Conservation (phyloP, 2,888 invertebrate genomes). For the Andrena haemorrhoa region DNA sequence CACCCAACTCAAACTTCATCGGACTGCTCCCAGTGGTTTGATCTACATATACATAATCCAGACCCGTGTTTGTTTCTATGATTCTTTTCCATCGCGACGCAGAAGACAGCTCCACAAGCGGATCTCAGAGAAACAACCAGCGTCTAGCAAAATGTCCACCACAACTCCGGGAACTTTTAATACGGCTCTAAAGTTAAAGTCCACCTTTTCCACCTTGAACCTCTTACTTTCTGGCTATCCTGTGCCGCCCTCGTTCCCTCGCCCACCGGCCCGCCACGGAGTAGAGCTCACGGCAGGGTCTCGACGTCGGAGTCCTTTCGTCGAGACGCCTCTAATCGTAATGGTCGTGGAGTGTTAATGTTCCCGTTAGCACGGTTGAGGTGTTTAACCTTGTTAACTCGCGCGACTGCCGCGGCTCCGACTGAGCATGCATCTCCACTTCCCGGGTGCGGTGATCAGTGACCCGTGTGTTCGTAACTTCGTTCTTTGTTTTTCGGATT, state of each 20-base stretch:
- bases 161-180: slow-evolving; percentile 75
- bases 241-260: slow-evolving; percentile 53
- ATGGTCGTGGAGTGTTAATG: slow-evolving; percentile 84
- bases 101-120: slow-evolving; percentile 25
- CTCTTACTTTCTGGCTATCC: slow-evolving; percentile 76
- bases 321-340: slow-evolving; percentile 84
- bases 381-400: slow-evolving; percentile 85
- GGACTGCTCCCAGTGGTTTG: not conserved
- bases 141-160: slow-evolving; percentile 41
- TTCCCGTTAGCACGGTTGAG: slow-evolving; percentile 84
- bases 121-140: slow-evolving; percentile 41
- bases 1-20: not conserved
- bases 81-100: not conserved
- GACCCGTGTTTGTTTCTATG: not conserved
- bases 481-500: slow-evolving; percentile 11
- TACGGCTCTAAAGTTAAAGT: slow-evolving; percentile 78
- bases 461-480: slow-evolving; percentile 21
- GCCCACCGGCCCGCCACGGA: slow-evolving; percentile 53
- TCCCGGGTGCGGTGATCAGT: slow-evolving; percentile 54
- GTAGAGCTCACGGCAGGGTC: slow-evolving; percentile 47
- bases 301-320: slow-evolving; percentile 71
- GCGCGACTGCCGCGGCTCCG: slow-evolving; percentile 67
- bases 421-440: slow-evolving; percentile 67
- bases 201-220: slow-evolving; percentile 73
- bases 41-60: not conserved